Evolutionary conservation across 2,888 invertebrate genomes (phyloP).

Genomic region (Smittia aterrima): DNA sequence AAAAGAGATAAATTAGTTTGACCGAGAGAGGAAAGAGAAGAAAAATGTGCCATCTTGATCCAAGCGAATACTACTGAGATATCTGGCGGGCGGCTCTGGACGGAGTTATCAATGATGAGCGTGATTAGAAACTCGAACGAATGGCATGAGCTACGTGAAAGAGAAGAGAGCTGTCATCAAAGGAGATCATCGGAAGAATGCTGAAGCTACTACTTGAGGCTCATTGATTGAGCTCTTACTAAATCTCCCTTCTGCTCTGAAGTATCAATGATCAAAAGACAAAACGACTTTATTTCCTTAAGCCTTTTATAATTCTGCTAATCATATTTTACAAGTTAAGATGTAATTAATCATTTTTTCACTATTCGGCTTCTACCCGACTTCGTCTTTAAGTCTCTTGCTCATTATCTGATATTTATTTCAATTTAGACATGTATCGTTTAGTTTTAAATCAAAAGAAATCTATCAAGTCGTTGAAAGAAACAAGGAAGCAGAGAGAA

Average conservation of each 20-base stretch:
- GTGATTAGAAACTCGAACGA: background rate
- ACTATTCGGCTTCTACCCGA: too few relatives aligned
- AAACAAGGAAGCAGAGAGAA: background rate
- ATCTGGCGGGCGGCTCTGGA: background rate
- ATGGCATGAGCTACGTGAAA: constrained; percentile 47
- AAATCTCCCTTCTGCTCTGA: too few relatives aligned
- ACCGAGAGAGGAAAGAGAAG: background rate
- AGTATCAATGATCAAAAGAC: background rate
- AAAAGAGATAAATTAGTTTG: constrained; percentile 18
- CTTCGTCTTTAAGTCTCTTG: background rate
- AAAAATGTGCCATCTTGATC: constrained; percentile 42
- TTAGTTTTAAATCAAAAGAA: background rate
- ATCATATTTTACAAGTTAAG: background rate
- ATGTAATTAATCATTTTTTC: constrained; percentile 2
- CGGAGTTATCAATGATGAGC: background rate
- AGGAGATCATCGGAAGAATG: constrained; percentile 48
- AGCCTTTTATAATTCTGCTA: background rate
- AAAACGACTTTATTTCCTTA: constrained; percentile 1
- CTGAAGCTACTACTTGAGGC: too few relatives aligned
- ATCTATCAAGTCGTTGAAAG: background rate
- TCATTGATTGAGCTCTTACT: too few relatives aligned
- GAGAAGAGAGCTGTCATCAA: constrained; percentile 54
- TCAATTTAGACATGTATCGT: constrained; percentile 11
- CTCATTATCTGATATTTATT: constrained; percentile 2
- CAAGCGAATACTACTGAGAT: constrained; percentile 42